Base-by-base conservation (phyloP, 2,888 invertebrate genomes). In the Antheraea yamamai region DNA sequence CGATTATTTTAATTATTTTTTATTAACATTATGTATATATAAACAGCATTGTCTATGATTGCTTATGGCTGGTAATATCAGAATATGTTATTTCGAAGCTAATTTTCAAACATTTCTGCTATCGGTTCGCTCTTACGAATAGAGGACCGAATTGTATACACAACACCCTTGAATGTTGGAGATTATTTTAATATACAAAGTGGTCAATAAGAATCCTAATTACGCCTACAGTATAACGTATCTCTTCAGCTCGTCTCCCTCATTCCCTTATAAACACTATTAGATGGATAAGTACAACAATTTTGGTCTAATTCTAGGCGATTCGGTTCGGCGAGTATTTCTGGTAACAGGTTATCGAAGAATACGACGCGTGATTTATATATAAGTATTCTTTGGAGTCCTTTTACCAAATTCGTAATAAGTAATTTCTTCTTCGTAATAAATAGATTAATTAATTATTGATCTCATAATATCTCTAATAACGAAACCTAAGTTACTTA, bases 281-380 rank as follows among this genome's bases (percentile, higher is more conserved):
- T 77, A 87, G 93, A 90, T 93, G 91, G 91, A 89, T 94, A 94
- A 94, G 94, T 93, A 94, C 92, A 89, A 90, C 89, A 89, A 91
- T 89, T 89, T 88, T 89, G 89, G 81, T 93, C 90, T 93, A 89
- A 92, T 83, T 85, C 93, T 94, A 94, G 93, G 91, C 93, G 86
- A 90, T 92, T 90, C 91, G 92, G 91, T 90, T 90, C 81, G 87
- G 89, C 89, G 78, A 81, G 73, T 79, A 76, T 74, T 39, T 68
- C 55, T 10, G 72, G 72, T 72, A 61, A 58, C 61, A 51, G 20
- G 18, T 18, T 20, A 72, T 4, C 20, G 4, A 26, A 23, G 26
- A 64, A 64, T 64, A 12, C 64, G 23, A 26, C 64, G 23, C 23
- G 58, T 58, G n/a, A 20, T n/a, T 20, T 20, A 18, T 58, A 20